Conservation (phyloP, 2,888 invertebrate genomes). For the Andrena chrysosceles region DNA sequence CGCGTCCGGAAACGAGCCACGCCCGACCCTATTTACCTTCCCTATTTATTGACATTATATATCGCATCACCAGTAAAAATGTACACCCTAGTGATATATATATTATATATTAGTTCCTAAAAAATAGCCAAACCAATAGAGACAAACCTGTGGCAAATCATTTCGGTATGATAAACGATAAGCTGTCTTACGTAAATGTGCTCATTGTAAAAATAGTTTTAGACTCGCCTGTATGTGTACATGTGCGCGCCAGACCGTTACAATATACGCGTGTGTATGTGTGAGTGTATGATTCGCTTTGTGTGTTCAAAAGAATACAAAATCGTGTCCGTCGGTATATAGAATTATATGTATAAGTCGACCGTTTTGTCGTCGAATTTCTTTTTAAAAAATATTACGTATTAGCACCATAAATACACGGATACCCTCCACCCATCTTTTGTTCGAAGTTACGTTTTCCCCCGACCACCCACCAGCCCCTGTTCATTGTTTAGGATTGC, state of each 20-base stretch:
- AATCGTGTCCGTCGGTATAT: constrained; percentile 28
- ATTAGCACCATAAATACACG: constrained; percentile 59
- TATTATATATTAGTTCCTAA: constrained; percentile 63
- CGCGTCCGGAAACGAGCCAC: constrained; percentile 56
- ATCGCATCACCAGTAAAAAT: constrained; percentile 69
- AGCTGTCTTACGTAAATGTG: constrained; percentile 40
- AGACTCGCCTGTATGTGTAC: constrained; percentile 32
- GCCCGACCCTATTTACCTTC: constrained; percentile 51
- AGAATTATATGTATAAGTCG: constrained; percentile 38
- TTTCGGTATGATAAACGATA: constrained; percentile 56
- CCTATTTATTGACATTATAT: constrained; percentile 67
- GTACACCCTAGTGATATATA: constrained; percentile 69
- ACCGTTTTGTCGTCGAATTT: constrained; percentile 39
- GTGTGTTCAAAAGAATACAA: constrained; percentile 49
- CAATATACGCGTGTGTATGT: constrained; percentile 48
- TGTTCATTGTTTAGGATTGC: constrained; percentile 40
- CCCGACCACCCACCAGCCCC: background rate
- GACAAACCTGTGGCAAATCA: constrained; percentile 70
- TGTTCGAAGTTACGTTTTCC: constrained; percentile 8
- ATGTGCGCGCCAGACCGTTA: constrained; percentile 24
- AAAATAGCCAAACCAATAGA: constrained; percentile 59
- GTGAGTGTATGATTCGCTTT: constrained; percentile 35
- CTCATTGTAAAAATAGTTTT: constrained; percentile 60
- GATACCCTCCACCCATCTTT: background rate
- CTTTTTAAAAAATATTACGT: constrained; percentile 53